Conservation (phyloP, 2,797 vertebrate species). For the Tapera naevia region DNA sequence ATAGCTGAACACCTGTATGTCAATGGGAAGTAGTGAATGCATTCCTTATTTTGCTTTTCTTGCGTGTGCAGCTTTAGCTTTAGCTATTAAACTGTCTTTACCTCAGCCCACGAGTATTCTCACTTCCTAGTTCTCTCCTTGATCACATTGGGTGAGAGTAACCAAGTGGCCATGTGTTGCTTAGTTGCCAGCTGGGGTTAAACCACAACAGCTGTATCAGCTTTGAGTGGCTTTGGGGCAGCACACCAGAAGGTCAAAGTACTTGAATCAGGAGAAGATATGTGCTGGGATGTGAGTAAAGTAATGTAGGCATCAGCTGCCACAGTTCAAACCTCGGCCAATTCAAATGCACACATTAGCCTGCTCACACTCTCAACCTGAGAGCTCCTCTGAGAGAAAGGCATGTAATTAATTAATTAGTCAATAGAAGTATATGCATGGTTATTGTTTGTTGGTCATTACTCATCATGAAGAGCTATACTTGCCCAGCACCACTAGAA, state of each 20-base stretch:
- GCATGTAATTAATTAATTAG: neutral
- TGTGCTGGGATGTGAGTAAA: neutral
- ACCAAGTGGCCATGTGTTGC: no score
- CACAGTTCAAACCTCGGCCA: neutral
- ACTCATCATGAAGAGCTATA: neutral
- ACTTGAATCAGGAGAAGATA: neutral
- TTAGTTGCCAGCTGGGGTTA: no score
- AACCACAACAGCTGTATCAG: no score
- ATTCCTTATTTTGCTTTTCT: no score
- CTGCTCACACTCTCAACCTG: neutral
- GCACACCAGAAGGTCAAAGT: neutral
- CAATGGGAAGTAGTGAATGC: no score
- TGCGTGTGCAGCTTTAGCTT: no score
- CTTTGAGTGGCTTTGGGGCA: neutral
- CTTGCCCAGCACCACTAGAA: neutral
- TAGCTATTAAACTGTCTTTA: no score
- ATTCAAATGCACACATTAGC: neutral
- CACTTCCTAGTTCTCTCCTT: no score
- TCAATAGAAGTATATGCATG: neutral
- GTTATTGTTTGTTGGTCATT: neutral
- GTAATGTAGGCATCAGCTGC: neutral
- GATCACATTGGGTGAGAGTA: no score
- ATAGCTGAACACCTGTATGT: no score
- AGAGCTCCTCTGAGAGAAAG: neutral
- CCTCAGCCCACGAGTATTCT: no score